Evolutionary conservation across 2,113 vertebrate genomes (phyloP).

Genomic region (Oryctolagus cuniculus): DNA sequence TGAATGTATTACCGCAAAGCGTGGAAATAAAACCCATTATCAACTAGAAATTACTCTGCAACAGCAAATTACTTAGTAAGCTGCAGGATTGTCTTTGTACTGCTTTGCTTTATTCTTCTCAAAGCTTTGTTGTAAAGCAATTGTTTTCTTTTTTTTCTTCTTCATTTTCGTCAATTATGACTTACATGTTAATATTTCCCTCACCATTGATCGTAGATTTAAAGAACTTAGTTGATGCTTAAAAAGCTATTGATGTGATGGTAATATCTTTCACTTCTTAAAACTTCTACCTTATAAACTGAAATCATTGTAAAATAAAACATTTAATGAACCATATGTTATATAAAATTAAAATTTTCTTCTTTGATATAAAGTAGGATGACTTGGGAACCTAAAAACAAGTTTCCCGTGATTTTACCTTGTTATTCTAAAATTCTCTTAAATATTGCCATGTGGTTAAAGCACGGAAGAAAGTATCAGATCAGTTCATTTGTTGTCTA

Average conservation of each 20-base stretch:
- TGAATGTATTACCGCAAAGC: conserved; percentile 84
- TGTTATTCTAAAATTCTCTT: not conserved
- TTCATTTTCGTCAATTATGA: conserved; percentile 81
- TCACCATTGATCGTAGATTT: conserved; percentile 70
- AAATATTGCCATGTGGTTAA: not conserved
- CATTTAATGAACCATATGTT: not conserved
- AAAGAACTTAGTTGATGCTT: conserved; percentile 77
- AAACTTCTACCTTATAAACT: not conserved
- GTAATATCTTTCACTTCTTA: conserved; percentile 16
- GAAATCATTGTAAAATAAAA: conserved; percentile 63
- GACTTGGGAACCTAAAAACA: too few species aligned
- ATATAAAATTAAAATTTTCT: conserved; percentile 38
- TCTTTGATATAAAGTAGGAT: not conserved
- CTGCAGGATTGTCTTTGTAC: conserved; percentile 82
- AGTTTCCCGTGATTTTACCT: not conserved
- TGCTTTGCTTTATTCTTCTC: conserved; percentile 73
- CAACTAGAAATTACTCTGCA: conserved; percentile 82
- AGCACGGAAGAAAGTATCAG: not conserved
- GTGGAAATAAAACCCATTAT: conserved; percentile 85
- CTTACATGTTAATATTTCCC: conserved; percentile 73
- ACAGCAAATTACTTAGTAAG: conserved; percentile 84
- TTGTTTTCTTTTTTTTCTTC: conserved; percentile 81
- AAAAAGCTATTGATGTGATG: conserved; percentile 70
- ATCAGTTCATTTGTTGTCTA: not conserved
- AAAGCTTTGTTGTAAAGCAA: conserved; percentile 82